Percentiles rank a stretch among this genome's conserved stretches.
These are phyloP conservation scores for Cosmia pyralina DNA, from an alignment of 2,888 invertebrate genomes.

Conservation along the genomic window DNA sequence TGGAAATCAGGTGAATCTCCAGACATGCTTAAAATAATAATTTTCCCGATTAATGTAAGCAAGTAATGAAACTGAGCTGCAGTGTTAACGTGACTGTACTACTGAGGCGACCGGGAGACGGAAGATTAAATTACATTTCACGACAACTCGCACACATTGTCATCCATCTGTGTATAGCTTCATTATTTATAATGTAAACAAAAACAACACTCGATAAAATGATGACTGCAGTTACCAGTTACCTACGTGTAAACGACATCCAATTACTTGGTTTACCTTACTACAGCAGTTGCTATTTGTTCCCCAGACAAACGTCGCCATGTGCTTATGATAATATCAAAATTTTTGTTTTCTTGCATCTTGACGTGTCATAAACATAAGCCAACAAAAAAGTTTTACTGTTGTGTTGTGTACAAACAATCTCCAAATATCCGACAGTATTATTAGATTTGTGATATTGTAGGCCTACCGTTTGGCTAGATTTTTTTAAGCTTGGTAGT, in stretches of 20 bases:
- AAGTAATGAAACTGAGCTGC: slow-evolving; percentile 39
- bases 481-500: not conserved
- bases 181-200: slow-evolving; percentile 71
- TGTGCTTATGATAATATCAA: slow-evolving; percentile 84
- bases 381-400: slow-evolving; percentile 76
- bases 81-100: slow-evolving; percentile 27
- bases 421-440: slow-evolving; percentile 14
- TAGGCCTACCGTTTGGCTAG: not conserved
- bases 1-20: slow-evolving; percentile 81
- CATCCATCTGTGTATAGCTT: slow-evolving; percentile 57
- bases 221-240: slow-evolving; percentile 49
- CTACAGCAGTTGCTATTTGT: slow-evolving; percentile 76
- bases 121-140: slow-evolving; percentile 64
- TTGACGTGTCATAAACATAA: slow-evolving; percentile 68
- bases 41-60: slow-evolving; percentile 52
- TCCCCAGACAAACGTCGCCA: slow-evolving; percentile 87
- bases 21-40: slow-evolving; percentile 81
- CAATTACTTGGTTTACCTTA: slow-evolving; percentile 76
- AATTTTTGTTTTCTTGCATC: slow-evolving; percentile 87
- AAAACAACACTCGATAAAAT: slow-evolving; percentile 73
- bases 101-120: slow-evolving; percentile 34
- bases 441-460: slow-evolving; percentile 11
- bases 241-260: slow-evolving; percentile 51
- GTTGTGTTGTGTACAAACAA: slow-evolving; percentile 49
- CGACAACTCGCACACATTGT: slow-evolving; percentile 60